Base-by-base conservation (phyloP, 2,888 invertebrate genomes). In the Keiferia lycopersicella region DNA sequence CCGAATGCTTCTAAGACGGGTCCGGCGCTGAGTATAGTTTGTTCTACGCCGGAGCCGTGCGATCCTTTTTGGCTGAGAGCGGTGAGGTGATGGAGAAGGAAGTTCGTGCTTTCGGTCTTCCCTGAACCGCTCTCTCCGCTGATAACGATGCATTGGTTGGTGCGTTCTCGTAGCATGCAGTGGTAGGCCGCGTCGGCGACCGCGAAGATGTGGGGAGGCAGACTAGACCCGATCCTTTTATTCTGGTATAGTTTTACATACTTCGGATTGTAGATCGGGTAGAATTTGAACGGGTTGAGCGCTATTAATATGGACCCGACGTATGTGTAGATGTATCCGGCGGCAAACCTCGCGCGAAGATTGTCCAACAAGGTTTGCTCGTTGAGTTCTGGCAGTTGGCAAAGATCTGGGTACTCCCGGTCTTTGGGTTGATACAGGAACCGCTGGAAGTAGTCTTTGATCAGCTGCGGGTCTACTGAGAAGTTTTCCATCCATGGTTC, bases 1-100 rank as follows among this genome's bases (percentile, higher is more conserved):
- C 99, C 99, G 86, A 99, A 99, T 7, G 98, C 98, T 93, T 98
- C 98, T 58, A 99, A 91, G 56, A 98, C 98, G 2, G 98, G 98
- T 11, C 98, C 98, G 38, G 98, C 98, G 80, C 98, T 98, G 62
- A 98, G 92, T 77, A 99, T 98, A 14, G 98, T 98, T 89, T 98
- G 98, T 85, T 99, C 98, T 2, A 98, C 98, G n/a, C 98, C 98
- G 81, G 97, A 97, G 18, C 98, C 98, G 79, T 97, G 96, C 50
- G 96, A 96, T 63, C 98, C 98, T 82, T 98, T 98, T 87, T 98
- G 98, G 84, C 97, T 97, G 64, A 98, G 93, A 10, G 98, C 98
- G 0, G 98, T 98, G 77, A 99, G 92, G 87, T 98, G 98, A 86
- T 98, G 98, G 63, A 99, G 92, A 68, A 98, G 93, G 85, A 98